Base-by-base conservation (phyloP, 2,888 invertebrate species). In the Leucophenga maculata region DNA sequence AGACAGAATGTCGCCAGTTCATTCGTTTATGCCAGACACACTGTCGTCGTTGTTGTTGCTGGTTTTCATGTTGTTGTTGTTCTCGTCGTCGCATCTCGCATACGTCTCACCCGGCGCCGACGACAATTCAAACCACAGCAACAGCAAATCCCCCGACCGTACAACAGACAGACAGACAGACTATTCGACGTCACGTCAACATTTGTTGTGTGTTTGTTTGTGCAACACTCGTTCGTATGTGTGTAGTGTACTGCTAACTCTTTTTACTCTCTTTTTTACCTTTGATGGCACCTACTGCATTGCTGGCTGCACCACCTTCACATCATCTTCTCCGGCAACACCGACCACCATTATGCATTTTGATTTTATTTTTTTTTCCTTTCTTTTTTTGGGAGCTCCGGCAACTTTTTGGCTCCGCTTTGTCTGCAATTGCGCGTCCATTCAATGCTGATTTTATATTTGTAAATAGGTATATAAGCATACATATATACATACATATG, bases 1-100 rank as follows among this genome's bases (percentile, higher is more conserved):
- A 95, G 95, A 95, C 95, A 95, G 93, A 94, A 94, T 95, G 95
- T 95, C 95, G 95, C 95, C 95, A 92, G 93, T 91, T 93, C 91
- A 90, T 92, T 91, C 91, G 92, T 91, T 91, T 85, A 83, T 82
- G 86, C 93, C 92, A 93, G 94, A 94, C 93, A 93, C 90, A 91
- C 91, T 93, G 93, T 93, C 93, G 92, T 82, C 85, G 82, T 76
- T 67, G 75, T 72, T 69, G 78, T 76, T 76, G 76, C 67, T 72
- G 78, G 54, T 71, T 74, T 65, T 55, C 64, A 54, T 65, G 67
- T 57, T 50, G 54, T 65, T 62, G 64, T 59, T 50, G 62, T 32
- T 32, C 20, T 68, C 75, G 72, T 8, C 39, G 75, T 9, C 44
- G 68, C 76, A 77, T 75, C 76, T 71, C 75, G 75, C 72, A 77